phyloP scores from a whole-genome alignment of 2,888 invertebrate species.

The Crocallis elinguaria region DNA sequence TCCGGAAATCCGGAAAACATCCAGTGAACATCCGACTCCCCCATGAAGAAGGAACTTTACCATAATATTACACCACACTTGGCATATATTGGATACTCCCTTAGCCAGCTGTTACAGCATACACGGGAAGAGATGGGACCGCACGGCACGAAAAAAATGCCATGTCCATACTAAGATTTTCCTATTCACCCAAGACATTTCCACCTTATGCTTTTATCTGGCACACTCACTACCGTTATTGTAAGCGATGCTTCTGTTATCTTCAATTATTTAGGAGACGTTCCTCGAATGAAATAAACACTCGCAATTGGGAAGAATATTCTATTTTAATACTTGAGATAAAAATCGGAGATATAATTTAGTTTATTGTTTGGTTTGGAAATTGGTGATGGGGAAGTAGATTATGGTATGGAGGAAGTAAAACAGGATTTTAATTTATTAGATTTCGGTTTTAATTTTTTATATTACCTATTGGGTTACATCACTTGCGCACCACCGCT shows the following conservation, averaged over 20 bases:
- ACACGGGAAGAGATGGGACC: too few species aligned
- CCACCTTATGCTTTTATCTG: constrained; percentile 78
- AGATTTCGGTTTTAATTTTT: constrained; percentile 22
- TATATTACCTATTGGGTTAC: not conserved
- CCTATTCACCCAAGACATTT: constrained; percentile 48
- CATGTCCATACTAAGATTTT: constrained; percentile 47
- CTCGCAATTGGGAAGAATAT: constrained; percentile 48
- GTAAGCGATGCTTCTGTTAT: constrained; percentile 73
- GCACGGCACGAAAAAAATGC: not conserved
- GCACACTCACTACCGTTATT: constrained; percentile 62
- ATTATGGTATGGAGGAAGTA: constrained; percentile 1
- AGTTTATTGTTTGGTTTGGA: constrained; percentile 3
- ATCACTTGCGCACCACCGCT: too few species aligned
- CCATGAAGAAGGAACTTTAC: too few species aligned
- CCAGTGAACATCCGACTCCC: too few species aligned
- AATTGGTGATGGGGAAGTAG: not conserved
- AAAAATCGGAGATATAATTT: constrained; percentile 31
- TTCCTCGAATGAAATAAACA: constrained; percentile 71
- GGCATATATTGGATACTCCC: too few species aligned
- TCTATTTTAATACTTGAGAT: constrained; percentile 46
- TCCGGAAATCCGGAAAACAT: too few species aligned
- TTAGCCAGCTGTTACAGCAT: too few species aligned
- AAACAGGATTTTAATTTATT: constrained; percentile 25
- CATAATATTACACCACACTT: too few species aligned
- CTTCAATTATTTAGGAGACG: constrained; percentile 74